phyloP scores from a whole-genome alignment of 2,888 invertebrate species.

The Seladonia tumulorum region DNA sequence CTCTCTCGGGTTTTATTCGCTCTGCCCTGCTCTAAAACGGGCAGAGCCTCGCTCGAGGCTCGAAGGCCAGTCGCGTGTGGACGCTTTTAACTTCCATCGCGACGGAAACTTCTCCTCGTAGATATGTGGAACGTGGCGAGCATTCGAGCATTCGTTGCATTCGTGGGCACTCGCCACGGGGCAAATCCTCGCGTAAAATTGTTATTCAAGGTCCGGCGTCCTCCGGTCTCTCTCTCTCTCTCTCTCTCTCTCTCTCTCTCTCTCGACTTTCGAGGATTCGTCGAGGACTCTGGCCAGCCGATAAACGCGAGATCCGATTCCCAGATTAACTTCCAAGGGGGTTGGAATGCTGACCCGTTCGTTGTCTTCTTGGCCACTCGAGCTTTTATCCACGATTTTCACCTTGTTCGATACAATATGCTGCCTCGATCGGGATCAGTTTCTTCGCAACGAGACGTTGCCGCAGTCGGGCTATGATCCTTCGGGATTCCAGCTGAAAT shows the following conservation, averaged over 20 bases:
- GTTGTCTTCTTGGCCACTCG: background rate
- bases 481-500: background rate
- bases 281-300: background rate
- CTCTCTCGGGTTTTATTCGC: background rate
- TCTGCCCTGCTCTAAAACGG: background rate
- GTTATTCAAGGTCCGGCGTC: slow-evolving; percentile 42
- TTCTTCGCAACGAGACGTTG: background rate
- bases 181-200: slow-evolving; percentile 41
- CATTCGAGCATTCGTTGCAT: slow-evolving; percentile 23
- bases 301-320: slow-evolving; percentile 8
- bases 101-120: slow-evolving; percentile 6
- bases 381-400: background rate
- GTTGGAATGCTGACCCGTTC: background rate
- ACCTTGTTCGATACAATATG: background rate
- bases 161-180: background rate
- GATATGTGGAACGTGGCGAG: slow-evolving; percentile 37
- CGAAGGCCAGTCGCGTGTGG: slow-evolving; percentile 48
- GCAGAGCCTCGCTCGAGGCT: slow-evolving; percentile 12
- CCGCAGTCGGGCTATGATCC: background rate
- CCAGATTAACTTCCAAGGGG: slow-evolving; percentile 2
- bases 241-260: background rate
- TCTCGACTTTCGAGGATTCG: background rate
- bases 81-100: slow-evolving; percentile 34
- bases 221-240: background rate
- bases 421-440: background rate